Base-by-base conservation (phyloP, 2,113 vertebrate species). In the Machaerirhynchus nigripectus region DNA sequence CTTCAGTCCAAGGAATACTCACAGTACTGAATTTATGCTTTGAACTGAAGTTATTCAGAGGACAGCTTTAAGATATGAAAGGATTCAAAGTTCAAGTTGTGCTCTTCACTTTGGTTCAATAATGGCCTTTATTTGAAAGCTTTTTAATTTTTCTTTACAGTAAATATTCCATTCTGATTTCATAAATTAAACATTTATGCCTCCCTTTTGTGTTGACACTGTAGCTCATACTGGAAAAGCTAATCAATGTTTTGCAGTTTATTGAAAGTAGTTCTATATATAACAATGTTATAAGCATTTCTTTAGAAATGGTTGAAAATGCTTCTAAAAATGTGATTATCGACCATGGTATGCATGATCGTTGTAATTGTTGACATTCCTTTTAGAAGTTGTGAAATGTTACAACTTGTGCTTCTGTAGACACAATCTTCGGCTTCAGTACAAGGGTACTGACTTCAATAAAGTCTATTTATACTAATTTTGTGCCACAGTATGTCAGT, bases 1-100 rank as follows among this genome's bases (percentile, higher is more conserved):
- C 97, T 99, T 98, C 98, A 99, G 93, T 99, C 99, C 95, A 99
- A 99, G 98, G 99, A 99, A 97, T 99, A 99, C 97, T 98, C 99
- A 75, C 99, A 99, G 97, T 99, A 99, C 98, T 99, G 97, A 99
- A 96, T 96, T 91, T 90, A 91, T 97, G 96, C 94, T 97, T 96
- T 96, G 96, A 97, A 97, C 97, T 98, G 98, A 97, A 98, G 96
- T 97, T 97, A 95, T 53, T 98, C 98, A 98, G 97, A 98, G 96
- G 96, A 98, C 97, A 98, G 97, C 97, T 98, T 98, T 96, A 98
- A 98, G 98, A 97, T 93, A 98, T 95, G 95, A 98, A 97, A 97
- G 90, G 97, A 97, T 97, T 96, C 86, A 97, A 89, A 98, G 98
- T 98, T 98, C 97, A 97, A 98, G 97, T 97, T 98, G 98, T 98